A percentile compares a stretch with the other conserved stretches of the same genome.
Evolutionary conservation across 1,140 invertebrate genomes (phyloP).

Genomic region (Aphidius gifuensis): DNA sequence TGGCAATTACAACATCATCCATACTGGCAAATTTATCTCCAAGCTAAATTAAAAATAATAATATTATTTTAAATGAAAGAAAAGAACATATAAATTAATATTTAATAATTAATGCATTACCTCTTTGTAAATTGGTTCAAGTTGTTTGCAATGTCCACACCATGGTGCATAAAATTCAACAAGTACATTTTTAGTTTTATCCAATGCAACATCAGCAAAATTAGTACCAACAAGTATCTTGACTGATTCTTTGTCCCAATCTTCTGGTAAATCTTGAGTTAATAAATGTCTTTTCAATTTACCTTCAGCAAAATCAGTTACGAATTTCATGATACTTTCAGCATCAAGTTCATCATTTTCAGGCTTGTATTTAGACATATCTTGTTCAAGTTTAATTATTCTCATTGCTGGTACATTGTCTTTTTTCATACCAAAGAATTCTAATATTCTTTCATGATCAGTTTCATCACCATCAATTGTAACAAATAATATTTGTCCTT

Average conservation of each 20-base stretch:
- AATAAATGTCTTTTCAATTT: constrained; percentile 93
- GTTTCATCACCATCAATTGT: constrained; percentile 93
- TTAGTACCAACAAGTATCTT: constrained; percentile 93
- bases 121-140: constrained; percentile 91
- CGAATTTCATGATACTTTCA: constrained; percentile 80
- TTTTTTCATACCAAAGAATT: constrained; percentile 98
- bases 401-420: constrained; percentile 89
- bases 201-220: constrained; percentile 90
- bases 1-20: constrained; percentile 87
- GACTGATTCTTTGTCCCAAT: constrained; percentile 95
- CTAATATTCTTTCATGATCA: constrained; percentile 94
- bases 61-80: constrained; percentile 15
- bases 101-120: constrained; percentile 34
- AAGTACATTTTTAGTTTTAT: constrained; percentile 88
- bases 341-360: constrained; percentile 71
- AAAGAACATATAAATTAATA: constrained; percentile 10
- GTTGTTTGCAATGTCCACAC: constrained; percentile 96
- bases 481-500: constrained; percentile 89
- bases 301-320: constrained; percentile 83
- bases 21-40: constrained; percentile 85
- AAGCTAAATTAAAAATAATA: constrained; percentile 55
- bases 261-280: constrained; percentile 89
- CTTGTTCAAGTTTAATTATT: constrained; percentile 91
- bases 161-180: constrained; percentile 99
- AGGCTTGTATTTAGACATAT: constrained; percentile 98